phyloP scores from a whole-genome alignment of 2,888 invertebrate species.

The Xestobium rufovillosum region DNA sequence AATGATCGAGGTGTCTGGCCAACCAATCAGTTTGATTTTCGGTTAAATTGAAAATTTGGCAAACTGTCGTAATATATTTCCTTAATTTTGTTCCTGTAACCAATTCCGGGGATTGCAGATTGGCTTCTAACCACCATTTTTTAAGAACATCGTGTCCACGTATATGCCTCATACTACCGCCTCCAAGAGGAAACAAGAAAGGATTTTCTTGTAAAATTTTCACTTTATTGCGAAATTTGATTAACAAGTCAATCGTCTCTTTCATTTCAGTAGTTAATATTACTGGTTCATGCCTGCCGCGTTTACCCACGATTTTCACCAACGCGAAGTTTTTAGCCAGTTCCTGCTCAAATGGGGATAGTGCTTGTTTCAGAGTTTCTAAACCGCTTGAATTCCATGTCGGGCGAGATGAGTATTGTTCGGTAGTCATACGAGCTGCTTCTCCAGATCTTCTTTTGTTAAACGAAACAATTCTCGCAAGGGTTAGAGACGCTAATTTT shows the following conservation, averaged over 20 bases:
- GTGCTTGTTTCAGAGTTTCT: constrained; percentile 16
- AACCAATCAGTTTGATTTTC: constrained; percentile 28
- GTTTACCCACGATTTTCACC: constrained; percentile 18
- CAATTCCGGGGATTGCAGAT: constrained; percentile 15
- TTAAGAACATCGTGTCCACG: constrained; percentile 18
- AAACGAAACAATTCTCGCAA: constrained; percentile 18
- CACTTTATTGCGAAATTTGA: too few species aligned
- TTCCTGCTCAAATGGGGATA: constrained; percentile 18
- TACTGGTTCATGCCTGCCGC: constrained; percentile 20
- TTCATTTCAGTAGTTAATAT: constrained; percentile 17
- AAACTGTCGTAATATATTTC: constrained; percentile 29
- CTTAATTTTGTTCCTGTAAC: constrained; percentile 26
- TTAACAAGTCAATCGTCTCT: too few species aligned
- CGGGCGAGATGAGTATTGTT: constrained; percentile 17
- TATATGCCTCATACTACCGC: constrained; percentile 10
- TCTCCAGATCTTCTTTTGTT: constrained; percentile 22
- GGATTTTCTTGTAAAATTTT: too few species aligned
- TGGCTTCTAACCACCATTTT: constrained; percentile 14
- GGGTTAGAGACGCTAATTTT: constrained; percentile 1
- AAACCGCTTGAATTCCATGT: constrained; percentile 17
- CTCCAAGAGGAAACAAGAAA: constrained; percentile 18
- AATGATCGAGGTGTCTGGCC: constrained; percentile 27
- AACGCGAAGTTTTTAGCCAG: constrained; percentile 16
- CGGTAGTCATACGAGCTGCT: constrained; percentile 18
- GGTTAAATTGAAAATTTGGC: constrained; percentile 25